Evolutionary conservation across 2,797 vertebrate species (phyloP).

Genomic region (Erpetoichthys calabaricus): DNA sequence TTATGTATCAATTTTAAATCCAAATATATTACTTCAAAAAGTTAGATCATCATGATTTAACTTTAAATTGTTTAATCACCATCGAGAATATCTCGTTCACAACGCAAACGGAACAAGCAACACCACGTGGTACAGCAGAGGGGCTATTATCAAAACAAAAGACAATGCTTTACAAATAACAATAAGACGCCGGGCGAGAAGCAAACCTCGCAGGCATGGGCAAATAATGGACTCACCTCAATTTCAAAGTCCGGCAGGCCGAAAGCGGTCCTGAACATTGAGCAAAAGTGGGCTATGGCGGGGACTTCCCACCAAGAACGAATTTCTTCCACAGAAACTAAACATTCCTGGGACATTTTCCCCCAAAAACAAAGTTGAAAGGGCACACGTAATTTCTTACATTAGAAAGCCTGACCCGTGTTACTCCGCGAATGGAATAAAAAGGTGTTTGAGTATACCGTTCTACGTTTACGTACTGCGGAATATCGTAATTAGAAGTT

Average conservation of each 20-base stretch:
- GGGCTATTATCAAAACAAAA: too few relatives aligned
- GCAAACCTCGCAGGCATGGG: too few relatives aligned
- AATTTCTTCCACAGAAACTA: constrained; percentile 71
- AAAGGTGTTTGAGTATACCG: constrained; percentile 23
- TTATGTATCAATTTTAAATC: too few relatives aligned
- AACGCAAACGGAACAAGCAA: too few relatives aligned
- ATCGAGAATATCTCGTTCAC: too few relatives aligned
- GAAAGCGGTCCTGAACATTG: constrained; percentile 90
- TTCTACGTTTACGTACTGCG: background rate
- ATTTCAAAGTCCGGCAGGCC: constrained; percentile 92
- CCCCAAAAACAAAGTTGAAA: constrained; percentile 15
- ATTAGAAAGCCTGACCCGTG: constrained; percentile 35
- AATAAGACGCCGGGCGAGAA: too few relatives aligned
- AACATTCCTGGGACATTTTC: constrained; percentile 68
- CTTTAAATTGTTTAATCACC: too few relatives aligned
- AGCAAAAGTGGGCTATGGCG: constrained; percentile 96
- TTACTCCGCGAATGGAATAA: constrained; percentile 5
- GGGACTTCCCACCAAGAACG: constrained; percentile 96
- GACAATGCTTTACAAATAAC: too few relatives aligned
- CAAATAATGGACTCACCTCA: constrained; percentile 56
- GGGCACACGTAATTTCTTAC: constrained; percentile 30
- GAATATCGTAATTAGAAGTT: background rate
- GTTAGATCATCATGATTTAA: too few relatives aligned
- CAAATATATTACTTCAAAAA: too few relatives aligned
- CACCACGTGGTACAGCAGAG: too few relatives aligned